phyloP scores from a whole-genome alignment of 1,140 invertebrate genomes.

The Vanessa tameamea region DNA sequence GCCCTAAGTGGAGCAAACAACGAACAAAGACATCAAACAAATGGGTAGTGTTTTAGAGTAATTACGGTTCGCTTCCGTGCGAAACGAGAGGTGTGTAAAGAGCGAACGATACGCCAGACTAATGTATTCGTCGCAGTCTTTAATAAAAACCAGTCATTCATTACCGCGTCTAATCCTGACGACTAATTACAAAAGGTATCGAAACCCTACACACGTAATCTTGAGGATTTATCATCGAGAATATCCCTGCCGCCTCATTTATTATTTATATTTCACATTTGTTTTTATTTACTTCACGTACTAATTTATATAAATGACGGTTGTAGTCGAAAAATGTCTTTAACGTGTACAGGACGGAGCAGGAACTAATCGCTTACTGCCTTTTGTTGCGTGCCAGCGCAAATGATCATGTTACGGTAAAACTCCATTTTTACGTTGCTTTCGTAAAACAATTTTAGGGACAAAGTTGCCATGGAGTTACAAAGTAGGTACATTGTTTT shows the following conservation, averaged over 20 bases:
- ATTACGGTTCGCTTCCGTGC: conserved; percentile 78
- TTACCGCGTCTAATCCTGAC: conserved; percentile 42
- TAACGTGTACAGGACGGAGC: conserved; percentile 39
- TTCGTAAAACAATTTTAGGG: conserved; percentile 52
- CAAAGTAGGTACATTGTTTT: conserved; percentile 49
- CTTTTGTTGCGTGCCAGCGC: conserved; percentile 58
- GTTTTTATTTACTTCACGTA: conserved; percentile 9
- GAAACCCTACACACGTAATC: conserved; percentile 27
- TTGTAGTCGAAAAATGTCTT: conserved; percentile 24
- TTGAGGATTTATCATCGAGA: conserved; percentile 22
- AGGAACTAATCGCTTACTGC: conserved; percentile 61
- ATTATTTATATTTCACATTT: conserved; percentile 7
- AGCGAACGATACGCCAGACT: conserved; percentile 53
- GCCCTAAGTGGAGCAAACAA: conserved; percentile 78
- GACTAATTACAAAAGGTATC: conserved; percentile 44
- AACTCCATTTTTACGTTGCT: conserved; percentile 48
- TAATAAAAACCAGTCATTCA: conserved; percentile 50
- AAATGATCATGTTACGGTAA: conserved; percentile 60
- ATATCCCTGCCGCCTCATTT: background rate
- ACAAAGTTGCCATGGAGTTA: conserved; percentile 45
- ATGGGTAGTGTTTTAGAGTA: conserved; percentile 80
- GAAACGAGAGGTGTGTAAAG: conserved; percentile 74
- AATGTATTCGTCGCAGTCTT: conserved; percentile 62
- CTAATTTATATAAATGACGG: conserved; percentile 21
- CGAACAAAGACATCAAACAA: conserved; percentile 81